Evolutionary conservation across 2,113 vertebrate genomes (phyloP).

Genomic region (Cyprinus carpio): DNA sequence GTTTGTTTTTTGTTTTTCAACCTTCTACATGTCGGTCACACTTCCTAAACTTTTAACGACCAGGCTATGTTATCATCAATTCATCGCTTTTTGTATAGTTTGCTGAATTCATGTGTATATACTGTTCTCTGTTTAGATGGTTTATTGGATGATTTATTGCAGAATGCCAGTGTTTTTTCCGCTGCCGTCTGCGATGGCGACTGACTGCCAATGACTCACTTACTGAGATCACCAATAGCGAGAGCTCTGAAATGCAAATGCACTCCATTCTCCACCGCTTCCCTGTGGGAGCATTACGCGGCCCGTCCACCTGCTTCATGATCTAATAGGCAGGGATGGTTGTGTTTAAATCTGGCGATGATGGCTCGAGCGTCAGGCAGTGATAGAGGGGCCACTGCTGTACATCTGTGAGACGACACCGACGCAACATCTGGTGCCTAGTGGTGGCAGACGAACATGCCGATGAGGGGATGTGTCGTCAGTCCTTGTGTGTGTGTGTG

Average conservation of each 20-base stretch:
- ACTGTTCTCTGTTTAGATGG: not conserved
- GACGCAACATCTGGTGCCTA: constrained; percentile 39
- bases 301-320: constrained; percentile 17
- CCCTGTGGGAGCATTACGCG: not conserved
- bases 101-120: not conserved
- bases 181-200: not conserved
- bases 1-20: no score
- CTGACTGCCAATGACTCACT: constrained; percentile 21
- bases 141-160: not conserved
- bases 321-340: constrained; percentile 32
- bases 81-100: not conserved
- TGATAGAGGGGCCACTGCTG: constrained; percentile 1
- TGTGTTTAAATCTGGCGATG: constrained; percentile 3
- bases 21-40: not conserved
- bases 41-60: not conserved
- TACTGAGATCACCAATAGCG: not conserved
- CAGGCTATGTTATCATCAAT: not conserved
- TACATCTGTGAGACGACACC: not conserved
- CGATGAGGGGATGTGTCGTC: constrained; percentile 43
- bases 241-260: constrained; percentile 28
- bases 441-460: not conserved
- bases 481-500: not conserved
- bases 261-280: not conserved
- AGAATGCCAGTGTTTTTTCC: not conserved
- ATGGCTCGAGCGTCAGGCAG: not conserved